These are phyloP conservation scores for Brachyopa scutellaris DNA, from an alignment of 2,888 invertebrate genomes.

Conservation along the genomic window DNA sequence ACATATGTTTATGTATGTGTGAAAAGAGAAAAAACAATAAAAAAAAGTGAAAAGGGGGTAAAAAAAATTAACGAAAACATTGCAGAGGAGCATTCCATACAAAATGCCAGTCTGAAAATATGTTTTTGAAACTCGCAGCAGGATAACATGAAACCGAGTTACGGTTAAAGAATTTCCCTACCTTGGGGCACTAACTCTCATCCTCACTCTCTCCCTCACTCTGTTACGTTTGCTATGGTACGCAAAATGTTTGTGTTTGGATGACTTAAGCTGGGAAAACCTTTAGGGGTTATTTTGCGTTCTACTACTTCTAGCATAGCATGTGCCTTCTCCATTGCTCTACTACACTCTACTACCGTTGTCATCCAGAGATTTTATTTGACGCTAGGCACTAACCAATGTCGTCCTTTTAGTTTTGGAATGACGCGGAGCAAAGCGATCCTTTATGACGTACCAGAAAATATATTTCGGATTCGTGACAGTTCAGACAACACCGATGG, in stretches of 20 bases:
- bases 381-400: background rate
- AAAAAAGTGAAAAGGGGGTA: no score
- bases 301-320: background rate
- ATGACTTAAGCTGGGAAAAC: background rate
- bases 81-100: slow-evolving; percentile 50
- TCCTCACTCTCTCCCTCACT: background rate
- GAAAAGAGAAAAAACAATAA: background rate
- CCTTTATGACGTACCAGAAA: background rate
- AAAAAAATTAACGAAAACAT: slow-evolving; percentile 36
- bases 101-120: slow-evolving; percentile 65
- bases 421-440: background rate
- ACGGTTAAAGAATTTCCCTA: slow-evolving; percentile 54
- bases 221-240: background rate
- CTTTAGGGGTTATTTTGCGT: slow-evolving; percentile 5
- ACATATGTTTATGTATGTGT: background rate
- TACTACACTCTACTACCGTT: background rate
- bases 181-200: no score
- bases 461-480: background rate
- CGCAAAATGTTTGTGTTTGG: background rate
- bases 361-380: background rate
- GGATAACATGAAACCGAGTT: slow-evolving; percentile 61
- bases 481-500: background rate
- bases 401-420: background rate
- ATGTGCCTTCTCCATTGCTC: background rate
- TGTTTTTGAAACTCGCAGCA: slow-evolving; percentile 60